These are phyloP conservation scores for Erebia epiphron DNA, from an alignment of 2,888 invertebrate genomes.

Conservation along the genomic window DNA sequence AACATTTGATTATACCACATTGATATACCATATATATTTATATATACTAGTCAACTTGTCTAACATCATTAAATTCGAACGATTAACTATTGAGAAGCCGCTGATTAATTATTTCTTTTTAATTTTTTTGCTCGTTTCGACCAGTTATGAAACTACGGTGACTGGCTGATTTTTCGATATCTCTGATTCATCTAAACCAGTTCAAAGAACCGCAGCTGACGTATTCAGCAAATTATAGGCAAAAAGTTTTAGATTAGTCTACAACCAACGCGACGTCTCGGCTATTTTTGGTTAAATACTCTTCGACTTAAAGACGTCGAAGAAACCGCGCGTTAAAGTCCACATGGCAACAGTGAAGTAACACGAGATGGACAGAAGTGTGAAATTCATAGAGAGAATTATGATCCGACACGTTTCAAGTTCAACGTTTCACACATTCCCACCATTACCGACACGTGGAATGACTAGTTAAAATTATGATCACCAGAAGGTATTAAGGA, in stretches of 20 bases:
- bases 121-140: constrained; percentile 37
- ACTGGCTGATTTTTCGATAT: constrained; percentile 42
- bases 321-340: neutral
- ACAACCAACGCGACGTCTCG: constrained; percentile 3
- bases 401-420: constrained; percentile 24
- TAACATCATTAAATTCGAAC: too few relatives aligned
- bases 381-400: constrained; percentile 18
- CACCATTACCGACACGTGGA: constrained; percentile 22
- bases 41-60: too few relatives aligned
- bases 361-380: neutral
- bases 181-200: constrained; percentile 54
- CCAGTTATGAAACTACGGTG: constrained; percentile 29
- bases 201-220: constrained; percentile 59
- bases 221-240: constrained; percentile 37
- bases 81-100: too few relatives aligned
- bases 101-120: constrained; percentile 27
- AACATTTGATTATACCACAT: neutral
- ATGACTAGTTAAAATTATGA: constrained; percentile 5
- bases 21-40: too few relatives aligned
- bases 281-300: neutral
- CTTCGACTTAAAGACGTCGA: neutral
- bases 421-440: constrained; percentile 23
- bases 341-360: constrained; percentile 2
- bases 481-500: constrained; percentile 1
- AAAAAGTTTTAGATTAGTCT: constrained; percentile 42